A percentile compares a stretch with the other conserved stretches of the same genome.
Evolutionary conservation across 2,888 invertebrate species (phyloP).

Genomic region (Prenolepis imparis): DNA sequence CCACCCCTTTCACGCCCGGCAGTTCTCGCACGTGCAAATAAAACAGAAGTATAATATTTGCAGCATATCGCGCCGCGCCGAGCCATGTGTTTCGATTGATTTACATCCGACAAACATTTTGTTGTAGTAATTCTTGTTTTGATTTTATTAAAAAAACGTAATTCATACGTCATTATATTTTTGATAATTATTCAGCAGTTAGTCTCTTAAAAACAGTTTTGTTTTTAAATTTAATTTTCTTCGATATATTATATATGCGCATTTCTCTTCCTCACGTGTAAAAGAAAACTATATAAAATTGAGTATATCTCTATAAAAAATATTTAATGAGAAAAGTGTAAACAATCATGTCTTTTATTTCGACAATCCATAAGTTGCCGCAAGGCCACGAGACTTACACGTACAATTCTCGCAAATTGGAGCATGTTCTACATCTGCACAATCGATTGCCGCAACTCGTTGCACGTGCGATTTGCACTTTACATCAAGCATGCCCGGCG

Average conservation of each 20-base stretch:
- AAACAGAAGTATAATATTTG: constrained; percentile 4
- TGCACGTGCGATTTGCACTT: constrained; percentile 47
- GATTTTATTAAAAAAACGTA: neutral
- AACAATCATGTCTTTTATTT: neutral
- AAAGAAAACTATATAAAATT: constrained; percentile 16
- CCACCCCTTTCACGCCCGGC: neutral
- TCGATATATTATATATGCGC: neutral
- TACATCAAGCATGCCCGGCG: constrained; percentile 2
- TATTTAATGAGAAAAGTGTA: constrained; percentile 4
- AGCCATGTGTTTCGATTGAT: neutral
- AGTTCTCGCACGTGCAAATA: neutral
- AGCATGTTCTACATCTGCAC: constrained; percentile 48
- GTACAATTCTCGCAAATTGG: constrained; percentile 51
- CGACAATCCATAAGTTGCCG: neutral
- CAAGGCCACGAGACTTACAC: constrained; percentile 27
- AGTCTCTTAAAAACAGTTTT: neutral
- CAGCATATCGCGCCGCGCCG: neutral
- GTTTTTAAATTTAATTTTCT: constrained; percentile 1
- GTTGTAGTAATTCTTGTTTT: neutral
- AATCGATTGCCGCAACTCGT: constrained; percentile 55
- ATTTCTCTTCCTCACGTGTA: neutral
- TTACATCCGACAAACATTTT: neutral
- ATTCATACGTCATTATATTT: neutral
- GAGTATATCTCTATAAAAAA: neutral
- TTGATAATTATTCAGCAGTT: neutral